Evolutionary conservation across 1,140 invertebrate genomes (phyloP).

Genomic region (Drosophila willistoni): DNA sequence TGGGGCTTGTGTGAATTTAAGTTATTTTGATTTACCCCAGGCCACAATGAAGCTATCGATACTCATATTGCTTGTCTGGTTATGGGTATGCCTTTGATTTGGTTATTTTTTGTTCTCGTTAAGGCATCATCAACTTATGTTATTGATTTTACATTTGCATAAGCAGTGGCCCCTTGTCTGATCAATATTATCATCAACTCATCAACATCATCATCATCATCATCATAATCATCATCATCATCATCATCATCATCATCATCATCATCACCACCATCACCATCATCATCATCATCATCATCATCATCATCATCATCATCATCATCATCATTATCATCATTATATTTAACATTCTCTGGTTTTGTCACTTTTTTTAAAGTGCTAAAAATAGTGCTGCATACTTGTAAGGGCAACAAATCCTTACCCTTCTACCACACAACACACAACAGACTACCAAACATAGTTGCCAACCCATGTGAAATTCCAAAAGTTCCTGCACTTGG

Average conservation of each 20-base stretch:
- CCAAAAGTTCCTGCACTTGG: neutral
- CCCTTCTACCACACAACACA: neutral
- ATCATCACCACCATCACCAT: too few relatives aligned
- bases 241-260: too few relatives aligned
- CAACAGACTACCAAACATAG: neutral
- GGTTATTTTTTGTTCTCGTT: neutral
- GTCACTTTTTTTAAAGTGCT: neutral
- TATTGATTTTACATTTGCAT: constrained; percentile 56
- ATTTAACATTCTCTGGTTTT: neutral
- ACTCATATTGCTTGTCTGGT: neutral
- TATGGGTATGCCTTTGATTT: too few relatives aligned
- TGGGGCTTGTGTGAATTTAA: neutral
- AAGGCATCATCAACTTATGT: constrained; percentile 24
- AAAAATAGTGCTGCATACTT: constrained; percentile 46
- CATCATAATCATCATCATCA: neutral
- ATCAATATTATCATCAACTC: neutral
- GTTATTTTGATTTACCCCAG: constrained; percentile 1
- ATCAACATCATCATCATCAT: neutral
- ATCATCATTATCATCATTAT: too few relatives aligned
- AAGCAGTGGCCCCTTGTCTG: constrained; percentile 26
- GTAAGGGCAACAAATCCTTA: constrained; percentile 13
- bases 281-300: neutral
- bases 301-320: neutral
- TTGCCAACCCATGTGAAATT: constrained; percentile 12
- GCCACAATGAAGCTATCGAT: neutral